phyloP scores from a whole-genome alignment of 1,140 invertebrate genomes.

The Gonatopus flavifemur region DNA sequence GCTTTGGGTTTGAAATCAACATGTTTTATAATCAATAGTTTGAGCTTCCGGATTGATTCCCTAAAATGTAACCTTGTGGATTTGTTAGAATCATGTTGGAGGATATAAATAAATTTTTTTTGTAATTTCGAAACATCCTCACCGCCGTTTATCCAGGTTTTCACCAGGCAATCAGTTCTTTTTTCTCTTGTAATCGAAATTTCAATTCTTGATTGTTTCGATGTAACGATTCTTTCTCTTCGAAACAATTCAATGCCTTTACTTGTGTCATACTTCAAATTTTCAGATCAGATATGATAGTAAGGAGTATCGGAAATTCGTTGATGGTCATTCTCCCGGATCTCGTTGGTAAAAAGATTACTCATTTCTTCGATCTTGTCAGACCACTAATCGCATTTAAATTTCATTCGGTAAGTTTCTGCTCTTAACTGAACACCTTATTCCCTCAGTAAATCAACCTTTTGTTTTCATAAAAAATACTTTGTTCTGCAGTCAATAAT shows the following conservation, averaged over 20 bases:
- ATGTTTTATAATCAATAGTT: background rate
- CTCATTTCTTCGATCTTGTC: conserved; percentile 86
- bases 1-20: too few species aligned
- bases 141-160: too few species aligned
- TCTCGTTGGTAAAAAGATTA: conserved; percentile 84
- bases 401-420: conserved; percentile 82
- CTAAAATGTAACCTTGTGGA: too few species aligned
- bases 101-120: too few species aligned
- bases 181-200: too few species aligned
- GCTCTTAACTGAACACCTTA: background rate
- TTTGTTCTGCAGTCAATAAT: background rate
- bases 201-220: too few species aligned
- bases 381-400: conserved; percentile 91
- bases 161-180: too few species aligned
- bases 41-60: too few species aligned
- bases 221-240: background rate
- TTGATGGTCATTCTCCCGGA: conserved; percentile 89
- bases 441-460: background rate
- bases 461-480: background rate
- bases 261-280: conserved; percentile 24
- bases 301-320: conserved; percentile 87
- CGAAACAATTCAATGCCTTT: background rate
- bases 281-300: conserved; percentile 82
- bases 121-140: too few species aligned
- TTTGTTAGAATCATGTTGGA: too few species aligned